Evolutionary conservation across 1,140 invertebrate genomes (phyloP).

Genomic region (Mamestra configurata): DNA sequence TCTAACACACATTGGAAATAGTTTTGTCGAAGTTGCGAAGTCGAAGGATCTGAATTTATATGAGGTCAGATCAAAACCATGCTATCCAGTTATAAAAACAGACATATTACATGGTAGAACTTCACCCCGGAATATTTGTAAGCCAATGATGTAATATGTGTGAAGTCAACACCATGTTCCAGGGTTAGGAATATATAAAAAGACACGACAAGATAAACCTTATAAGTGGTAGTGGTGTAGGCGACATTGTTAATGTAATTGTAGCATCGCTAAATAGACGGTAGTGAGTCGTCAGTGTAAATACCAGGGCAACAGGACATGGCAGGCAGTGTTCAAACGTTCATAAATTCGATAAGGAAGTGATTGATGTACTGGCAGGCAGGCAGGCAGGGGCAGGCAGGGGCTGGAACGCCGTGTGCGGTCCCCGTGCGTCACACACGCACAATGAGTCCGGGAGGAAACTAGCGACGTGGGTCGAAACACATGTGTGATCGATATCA

Average conservation of each 20-base stretch:
- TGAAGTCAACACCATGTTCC: slow-evolving; percentile 25
- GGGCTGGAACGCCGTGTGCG: slow-evolving; percentile 63
- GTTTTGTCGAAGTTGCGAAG: not conserved
- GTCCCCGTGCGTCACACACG: slow-evolving; percentile 63
- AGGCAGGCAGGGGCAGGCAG: too few relatives aligned
- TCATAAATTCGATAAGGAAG: slow-evolving; percentile 76
- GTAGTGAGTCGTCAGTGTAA: slow-evolving; percentile 14
- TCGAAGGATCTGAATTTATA: not conserved
- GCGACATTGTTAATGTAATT: slow-evolving; percentile 8
- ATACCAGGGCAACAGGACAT: slow-evolving; percentile 23
- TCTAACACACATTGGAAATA: slow-evolving; percentile 3
- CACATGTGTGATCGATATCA: slow-evolving; percentile 56
- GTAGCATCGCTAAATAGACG: slow-evolving; percentile 16
- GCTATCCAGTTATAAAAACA: not conserved
- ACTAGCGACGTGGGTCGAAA: slow-evolving; percentile 37
- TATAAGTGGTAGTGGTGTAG: not conserved
- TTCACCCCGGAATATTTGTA: slow-evolving; percentile 3
- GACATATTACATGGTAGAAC: not conserved
- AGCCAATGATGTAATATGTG: slow-evolving; percentile 16
- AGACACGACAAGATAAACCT: slow-evolving; percentile 17
- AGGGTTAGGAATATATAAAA: slow-evolving; percentile 19
- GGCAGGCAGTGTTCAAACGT: slow-evolving; percentile 57
- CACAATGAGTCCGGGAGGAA: slow-evolving; percentile 55
- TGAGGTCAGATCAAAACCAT: not conserved
- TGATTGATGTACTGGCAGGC: slow-evolving; percentile 72